Base-by-base conservation (phyloP, 2,888 invertebrate genomes). In the Sinelater perroti region DNA sequence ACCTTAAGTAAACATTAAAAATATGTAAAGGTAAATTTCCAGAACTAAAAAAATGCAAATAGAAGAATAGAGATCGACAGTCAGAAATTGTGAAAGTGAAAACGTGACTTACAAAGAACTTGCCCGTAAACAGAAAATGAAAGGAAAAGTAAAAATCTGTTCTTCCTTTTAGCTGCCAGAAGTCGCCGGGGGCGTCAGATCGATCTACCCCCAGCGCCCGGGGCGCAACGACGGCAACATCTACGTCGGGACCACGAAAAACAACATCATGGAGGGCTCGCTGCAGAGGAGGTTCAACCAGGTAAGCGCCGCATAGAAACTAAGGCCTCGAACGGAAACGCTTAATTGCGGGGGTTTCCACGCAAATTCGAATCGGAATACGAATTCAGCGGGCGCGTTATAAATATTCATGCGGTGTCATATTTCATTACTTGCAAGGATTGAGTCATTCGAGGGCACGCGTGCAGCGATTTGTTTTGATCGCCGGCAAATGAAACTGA, bases 251-350 rank as follows among this genome's bases (percentile, higher is more conserved):
- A 96, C 95, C 2, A 92, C 92, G 1, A 85, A 88, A 62, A 95
- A 95, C 72, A 91, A 93, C 69, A 90, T 96, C 36, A 81, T 95
- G 72, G 95, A 95, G 76, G 95, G 96, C 3, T 94, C 94, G 0
- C 77, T 95, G 49, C 94, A 95, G 73, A 83, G 94, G 64, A 84
- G 93, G 72, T 96, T 96, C 76, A 91, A 91, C 70, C 89, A 89
- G 79, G 85, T 88, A 70, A 60, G 55, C 6, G 10, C n/a, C n/a
- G n/a, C n/a, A n/a, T n/a, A 30, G 30, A 30, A 30, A 30, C 10
- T 11, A 26, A 26, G 5, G 28, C 13, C 11, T 30, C 1, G 11
- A 30, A 13, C 10, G 30, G 6, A 26, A 30, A 30, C 13, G 30
- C 13, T 13, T 30, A 30, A 13, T 30, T 11, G 13, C 13, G 13